These are phyloP conservation scores for Hanleya hanleyi DNA, from an alignment of 2,888 invertebrate genomes.

Conservation along the genomic window DNA sequence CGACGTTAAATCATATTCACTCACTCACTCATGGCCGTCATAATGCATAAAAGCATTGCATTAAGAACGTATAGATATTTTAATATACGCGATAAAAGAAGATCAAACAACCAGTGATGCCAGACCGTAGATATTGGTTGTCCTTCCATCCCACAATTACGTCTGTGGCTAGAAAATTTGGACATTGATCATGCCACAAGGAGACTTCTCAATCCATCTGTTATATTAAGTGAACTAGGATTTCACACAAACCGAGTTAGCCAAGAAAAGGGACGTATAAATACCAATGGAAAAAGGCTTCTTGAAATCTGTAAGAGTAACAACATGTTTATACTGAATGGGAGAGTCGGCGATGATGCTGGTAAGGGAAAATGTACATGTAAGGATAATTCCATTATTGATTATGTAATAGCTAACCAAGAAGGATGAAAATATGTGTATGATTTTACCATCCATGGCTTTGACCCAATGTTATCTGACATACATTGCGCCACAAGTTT, in stretches of 20 bases:
- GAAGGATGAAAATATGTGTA: background rate
- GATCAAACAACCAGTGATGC: no score
- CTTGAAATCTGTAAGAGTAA: background rate
- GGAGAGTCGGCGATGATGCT: background rate
- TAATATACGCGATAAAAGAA: no score
- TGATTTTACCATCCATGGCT: no score
- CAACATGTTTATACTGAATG: background rate
- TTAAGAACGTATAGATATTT: no score
- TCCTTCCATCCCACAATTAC: no score
- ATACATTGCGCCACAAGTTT: no score
- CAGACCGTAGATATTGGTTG: no score
- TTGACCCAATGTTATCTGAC: no score
- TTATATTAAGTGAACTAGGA: background rate
- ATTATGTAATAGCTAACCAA: background rate
- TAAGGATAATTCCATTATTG: background rate
- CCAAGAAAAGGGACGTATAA: background rate
- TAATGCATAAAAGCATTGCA: no score
- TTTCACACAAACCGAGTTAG: background rate
- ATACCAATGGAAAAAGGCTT: background rate
- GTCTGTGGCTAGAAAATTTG: no score
- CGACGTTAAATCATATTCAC: no score
- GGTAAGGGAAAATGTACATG: background rate
- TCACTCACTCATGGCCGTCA: no score
- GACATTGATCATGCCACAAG: background rate
- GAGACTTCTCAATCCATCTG: background rate